phyloP scores from a whole-genome alignment of 2,113 vertebrate species.

The Seriola dumerili region DNA sequence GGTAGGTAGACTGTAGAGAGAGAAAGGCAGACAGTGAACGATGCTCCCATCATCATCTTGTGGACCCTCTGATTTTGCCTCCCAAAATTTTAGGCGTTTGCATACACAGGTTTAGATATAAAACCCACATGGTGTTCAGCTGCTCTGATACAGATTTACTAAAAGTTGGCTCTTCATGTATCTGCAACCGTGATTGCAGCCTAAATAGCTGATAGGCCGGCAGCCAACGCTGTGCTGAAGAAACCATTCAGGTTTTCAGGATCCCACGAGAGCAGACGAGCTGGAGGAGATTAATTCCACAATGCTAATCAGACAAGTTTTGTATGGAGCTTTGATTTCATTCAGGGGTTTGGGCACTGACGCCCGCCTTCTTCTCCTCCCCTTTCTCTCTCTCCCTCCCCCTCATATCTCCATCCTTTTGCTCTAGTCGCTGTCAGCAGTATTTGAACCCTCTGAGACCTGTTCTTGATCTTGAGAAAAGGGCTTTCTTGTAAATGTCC shows the following conservation, averaged over 20 bases:
- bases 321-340: slow-evolving; percentile 77
- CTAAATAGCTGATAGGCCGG: slow-evolving; percentile 53
- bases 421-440: slow-evolving; percentile 66
- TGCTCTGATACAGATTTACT: background rate
- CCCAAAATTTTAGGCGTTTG: background rate
- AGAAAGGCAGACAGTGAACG: background rate
- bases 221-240: slow-evolving; percentile 29
- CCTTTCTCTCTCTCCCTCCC: slow-evolving; percentile 16
- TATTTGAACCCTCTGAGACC: slow-evolving; percentile 71
- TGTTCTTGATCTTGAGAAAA: slow-evolving; percentile 72
- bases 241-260: slow-evolving; percentile 64
- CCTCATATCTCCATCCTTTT: slow-evolving; percentile 17
- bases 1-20: slow-evolving; percentile 81
- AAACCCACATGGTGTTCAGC: slow-evolving; percentile 1
- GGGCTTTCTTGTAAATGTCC: slow-evolving; percentile 69
- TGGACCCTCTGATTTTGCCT: background rate
- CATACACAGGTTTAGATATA: slow-evolving; percentile 9
- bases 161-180: slow-evolving; percentile 39
- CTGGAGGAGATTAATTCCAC: slow-evolving; percentile 72
- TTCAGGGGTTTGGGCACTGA: slow-evolving; percentile 64
- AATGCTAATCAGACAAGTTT: slow-evolving; percentile 77
- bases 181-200: slow-evolving; percentile 30
- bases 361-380: slow-evolving; percentile 63
- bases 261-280: slow-evolving; percentile 57
- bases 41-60: background rate